Evolutionary conservation across 2,888 invertebrate genomes (phyloP), one percentile per base, ranked within the genome.

Genomic region (Onchidella celtica): DNA sequence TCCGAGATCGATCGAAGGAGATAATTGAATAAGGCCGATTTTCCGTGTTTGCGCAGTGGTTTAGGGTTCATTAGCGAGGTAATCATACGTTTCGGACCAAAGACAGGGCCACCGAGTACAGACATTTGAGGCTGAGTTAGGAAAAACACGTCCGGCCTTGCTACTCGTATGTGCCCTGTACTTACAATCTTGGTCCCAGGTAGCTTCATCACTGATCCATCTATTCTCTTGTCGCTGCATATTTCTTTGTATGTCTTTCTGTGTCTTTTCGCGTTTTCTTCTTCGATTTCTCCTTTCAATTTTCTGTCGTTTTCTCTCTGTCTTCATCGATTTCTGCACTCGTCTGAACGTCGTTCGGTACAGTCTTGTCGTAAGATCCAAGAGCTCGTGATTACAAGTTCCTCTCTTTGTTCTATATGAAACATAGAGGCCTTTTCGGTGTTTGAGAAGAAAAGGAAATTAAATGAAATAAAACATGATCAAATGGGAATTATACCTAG

Each of bases 11-110:
- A 73, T 72, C 36, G 38, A 36, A 59, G 73, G 73, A 73, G 38
- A 73, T 73, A 73, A 73, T 73, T 73, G 59, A 73, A 34, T 73
- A 73, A 73, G 17, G 59, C 61, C 73, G 73, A 73, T 73, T 59
- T 59, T 57, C 73, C 73, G n/a, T 73, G 73, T 73, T 59, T 73
- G 73, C 73, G 61, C 73, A 61, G 73, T 73, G 61, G 47, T 73
- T 73, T 73, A 38, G 73, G 55, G 36, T 59, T 61, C 61, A 38
- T 73, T 73, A 73, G 55, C 59, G 27, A 32, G 32, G 73, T 73
- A 73, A 73, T 73, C 32, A 73, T 73, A 73, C 73, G 27, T 73
- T 73, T n/a, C 11, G 1, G 6, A 21, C 11, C 27, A 6, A 2
- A 36, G 36, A 38, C 59, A 21, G 27, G 17, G 47, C 9, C 9